Conservation (phyloP, 2,797 vertebrate species). For the Clarias platycephalus region DNA sequence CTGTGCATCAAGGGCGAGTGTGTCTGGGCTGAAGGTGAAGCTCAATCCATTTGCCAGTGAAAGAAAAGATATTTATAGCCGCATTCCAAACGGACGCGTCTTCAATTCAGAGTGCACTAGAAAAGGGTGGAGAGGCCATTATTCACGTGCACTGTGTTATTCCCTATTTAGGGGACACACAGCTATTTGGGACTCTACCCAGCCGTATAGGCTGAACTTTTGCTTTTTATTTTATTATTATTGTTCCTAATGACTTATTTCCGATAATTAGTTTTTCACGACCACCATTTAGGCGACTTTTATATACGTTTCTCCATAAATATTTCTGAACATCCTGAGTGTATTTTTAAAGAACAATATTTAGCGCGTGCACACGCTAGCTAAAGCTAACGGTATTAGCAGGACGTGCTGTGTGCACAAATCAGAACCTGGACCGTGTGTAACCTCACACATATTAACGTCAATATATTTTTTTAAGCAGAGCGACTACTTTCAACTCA, state of each 20-base stretch:
- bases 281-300: neutral
- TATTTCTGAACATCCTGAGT: neutral
- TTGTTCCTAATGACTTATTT: neutral
- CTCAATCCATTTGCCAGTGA: neutral
- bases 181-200: neutral
- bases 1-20: slow-evolving; percentile 34
- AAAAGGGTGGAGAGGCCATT: slow-evolving; percentile 17
- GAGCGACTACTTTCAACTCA: neutral
- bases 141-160: neutral
- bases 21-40: slow-evolving; percentile 27
- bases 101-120: neutral
- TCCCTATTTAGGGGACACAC: neutral
- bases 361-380: neutral
- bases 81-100: neutral
- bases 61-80: neutral
- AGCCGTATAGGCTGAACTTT: neutral
- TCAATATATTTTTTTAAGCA: neutral
- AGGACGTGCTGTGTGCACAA: neutral
- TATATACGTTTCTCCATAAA: neutral
- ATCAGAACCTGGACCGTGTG: neutral
- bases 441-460: neutral
- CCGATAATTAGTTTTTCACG: neutral
- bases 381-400: slow-evolving; percentile 21
- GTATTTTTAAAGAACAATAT: neutral
- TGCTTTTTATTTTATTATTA: neutral